phyloP scores from a whole-genome alignment of 2,113 vertebrate species.

The Semnornis frantzii region DNA sequence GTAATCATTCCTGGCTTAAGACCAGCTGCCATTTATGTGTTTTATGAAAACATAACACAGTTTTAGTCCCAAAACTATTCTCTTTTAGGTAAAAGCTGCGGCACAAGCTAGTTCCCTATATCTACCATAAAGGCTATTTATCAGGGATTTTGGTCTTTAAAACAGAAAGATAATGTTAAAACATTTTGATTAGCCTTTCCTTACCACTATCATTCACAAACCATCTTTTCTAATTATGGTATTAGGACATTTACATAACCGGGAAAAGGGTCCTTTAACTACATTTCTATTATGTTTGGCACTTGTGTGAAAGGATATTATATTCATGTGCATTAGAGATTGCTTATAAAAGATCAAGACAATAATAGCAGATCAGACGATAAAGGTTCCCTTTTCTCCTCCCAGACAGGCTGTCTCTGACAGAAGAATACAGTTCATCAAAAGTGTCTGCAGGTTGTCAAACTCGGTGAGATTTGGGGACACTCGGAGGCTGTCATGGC shows the following conservation, averaged over 20 bases:
- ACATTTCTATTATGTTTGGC: slow-evolving; percentile 84
- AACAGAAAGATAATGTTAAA: slow-evolving; percentile 74
- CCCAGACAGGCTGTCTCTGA: slow-evolving; percentile 88
- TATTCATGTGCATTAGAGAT: slow-evolving; percentile 86
- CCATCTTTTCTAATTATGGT: slow-evolving; percentile 82
- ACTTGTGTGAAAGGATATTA: slow-evolving; percentile 85
- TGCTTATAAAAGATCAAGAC: slow-evolving; percentile 87
- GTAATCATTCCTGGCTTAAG: slow-evolving; percentile 80
- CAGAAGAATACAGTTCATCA: slow-evolving; percentile 89
- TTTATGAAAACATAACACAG: slow-evolving; percentile 80
- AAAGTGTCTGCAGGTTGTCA: slow-evolving; percentile 97
- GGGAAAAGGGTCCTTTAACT: slow-evolving; percentile 79
- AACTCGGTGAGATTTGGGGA: slow-evolving; percentile 83
- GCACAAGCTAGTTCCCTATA: slow-evolving; percentile 54
- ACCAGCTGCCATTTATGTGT: slow-evolving; percentile 78
- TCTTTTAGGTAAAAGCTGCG: slow-evolving; percentile 71
- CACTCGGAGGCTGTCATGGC: slow-evolving; percentile 84
- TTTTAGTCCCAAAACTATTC: slow-evolving; percentile 69
- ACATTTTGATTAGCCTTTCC: slow-evolving; percentile 78
- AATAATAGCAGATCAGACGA: slow-evolving; percentile 86
- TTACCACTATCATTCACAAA: slow-evolving; percentile 75
- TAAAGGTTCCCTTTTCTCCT: slow-evolving; percentile 85
- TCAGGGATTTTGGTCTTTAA: slow-evolving; percentile 74
- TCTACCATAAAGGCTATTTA: slow-evolving; percentile 73
- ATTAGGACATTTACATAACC: slow-evolving; percentile 82